Evolutionary conservation across 2,113 vertebrate species (phyloP).

Genomic region (Pseudopodoces humilis): DNA sequence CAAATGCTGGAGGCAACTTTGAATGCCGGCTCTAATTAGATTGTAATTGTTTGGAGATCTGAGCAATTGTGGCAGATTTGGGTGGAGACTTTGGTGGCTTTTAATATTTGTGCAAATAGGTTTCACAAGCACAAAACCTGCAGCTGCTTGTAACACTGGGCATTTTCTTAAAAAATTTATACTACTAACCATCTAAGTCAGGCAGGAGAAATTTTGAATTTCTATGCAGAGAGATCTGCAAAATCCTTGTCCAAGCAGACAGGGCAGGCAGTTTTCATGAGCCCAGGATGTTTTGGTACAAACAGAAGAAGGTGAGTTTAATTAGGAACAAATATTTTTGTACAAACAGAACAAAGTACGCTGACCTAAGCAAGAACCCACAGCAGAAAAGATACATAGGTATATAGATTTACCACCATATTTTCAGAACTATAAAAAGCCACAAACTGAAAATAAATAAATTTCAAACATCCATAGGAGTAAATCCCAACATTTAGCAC

Average conservation of each 20-base stretch:
- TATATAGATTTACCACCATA: neutral
- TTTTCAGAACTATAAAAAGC: neutral
- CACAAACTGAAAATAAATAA: neutral
- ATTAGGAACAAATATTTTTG: neutral
- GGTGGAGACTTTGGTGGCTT: neutral
- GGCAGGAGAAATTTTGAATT: neutral
- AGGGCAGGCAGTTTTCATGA: neutral
- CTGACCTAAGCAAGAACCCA: neutral
- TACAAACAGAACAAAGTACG: neutral
- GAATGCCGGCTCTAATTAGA: constrained; percentile 63
- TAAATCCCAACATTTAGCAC: neutral
- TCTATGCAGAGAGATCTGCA: neutral
- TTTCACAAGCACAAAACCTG: neutral
- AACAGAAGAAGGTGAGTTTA: constrained; percentile 1
- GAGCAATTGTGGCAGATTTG: constrained; percentile 45
- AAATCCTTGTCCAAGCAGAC: neutral
- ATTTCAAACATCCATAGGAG: neutral
- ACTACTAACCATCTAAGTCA: neutral
- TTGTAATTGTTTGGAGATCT: constrained; percentile 52
- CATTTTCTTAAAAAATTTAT: neutral
- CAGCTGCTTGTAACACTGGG: neutral
- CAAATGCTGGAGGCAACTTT: constrained; percentile 63
- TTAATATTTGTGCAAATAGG: neutral
- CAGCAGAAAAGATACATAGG: neutral
- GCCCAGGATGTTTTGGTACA: neutral